A percentile compares a stretch with the other conserved stretches of the same genome.
Conservation (phyloP, 2,113 vertebrate genomes). For the Pleuronectes platessa region DNA sequence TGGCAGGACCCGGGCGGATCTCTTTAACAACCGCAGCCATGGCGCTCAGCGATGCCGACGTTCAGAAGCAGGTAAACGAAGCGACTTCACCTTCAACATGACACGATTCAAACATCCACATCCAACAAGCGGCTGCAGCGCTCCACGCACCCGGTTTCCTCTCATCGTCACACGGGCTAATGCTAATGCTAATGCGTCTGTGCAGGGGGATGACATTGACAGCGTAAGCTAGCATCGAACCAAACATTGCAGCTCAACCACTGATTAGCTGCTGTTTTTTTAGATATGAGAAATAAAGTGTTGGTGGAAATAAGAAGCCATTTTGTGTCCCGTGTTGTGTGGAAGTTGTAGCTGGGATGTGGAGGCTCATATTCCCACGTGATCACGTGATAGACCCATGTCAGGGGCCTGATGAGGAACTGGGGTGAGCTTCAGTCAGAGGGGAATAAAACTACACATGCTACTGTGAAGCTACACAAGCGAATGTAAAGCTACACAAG, state of each 20-base stretch:
- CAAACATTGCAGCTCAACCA: not conserved
- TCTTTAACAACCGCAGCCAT: slow-evolving; percentile 77
- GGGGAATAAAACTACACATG: not conserved
- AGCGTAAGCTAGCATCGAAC: slow-evolving; percentile 15
- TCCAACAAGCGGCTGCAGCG: no score
- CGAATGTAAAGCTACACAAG: no score
- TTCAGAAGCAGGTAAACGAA: slow-evolving; percentile 93
- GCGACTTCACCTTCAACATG: slow-evolving; percentile 38
- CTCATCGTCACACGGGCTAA: no score
- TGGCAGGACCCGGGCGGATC: slow-evolving; percentile 54
- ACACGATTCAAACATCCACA: not conserved
- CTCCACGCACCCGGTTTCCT: no score
- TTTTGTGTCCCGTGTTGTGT: not conserved
- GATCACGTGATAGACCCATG: slow-evolving; percentile 73
- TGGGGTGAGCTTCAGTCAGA: not conserved
- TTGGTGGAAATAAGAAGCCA: no score
- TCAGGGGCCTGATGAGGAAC: slow-evolving; percentile 12
- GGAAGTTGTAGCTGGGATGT: not conserved
- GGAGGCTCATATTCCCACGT: not conserved
- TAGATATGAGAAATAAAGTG: not conserved
- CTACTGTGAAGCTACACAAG: no score
- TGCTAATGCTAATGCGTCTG: no score
- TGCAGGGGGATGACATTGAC: slow-evolving; percentile 30
- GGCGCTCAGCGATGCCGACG: slow-evolving; percentile 98
- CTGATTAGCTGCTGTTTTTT: not conserved